These are phyloP conservation scores for Upupa epops DNA, from an alignment of 2,113 vertebrate species.

Conservation along the genomic window DNA sequence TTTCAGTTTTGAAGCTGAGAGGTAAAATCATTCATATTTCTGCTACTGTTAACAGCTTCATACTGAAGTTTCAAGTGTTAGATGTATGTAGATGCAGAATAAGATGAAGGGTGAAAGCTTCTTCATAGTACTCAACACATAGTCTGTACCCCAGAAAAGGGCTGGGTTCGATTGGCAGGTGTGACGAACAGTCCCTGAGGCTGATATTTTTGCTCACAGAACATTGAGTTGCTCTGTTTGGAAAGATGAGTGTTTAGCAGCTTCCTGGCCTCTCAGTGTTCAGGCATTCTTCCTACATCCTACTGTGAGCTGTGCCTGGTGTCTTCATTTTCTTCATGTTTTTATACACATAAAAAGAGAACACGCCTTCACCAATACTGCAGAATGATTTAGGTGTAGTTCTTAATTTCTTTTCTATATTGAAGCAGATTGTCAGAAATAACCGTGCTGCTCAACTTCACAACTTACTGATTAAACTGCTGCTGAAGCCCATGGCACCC, in stretches of 20 bases:
- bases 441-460: not conserved
- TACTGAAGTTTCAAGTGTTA: not conserved
- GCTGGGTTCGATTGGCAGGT: not conserved
- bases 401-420: not conserved
- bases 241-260: not conserved
- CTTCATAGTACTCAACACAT: not conserved
- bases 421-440: not conserved
- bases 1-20: not conserved
- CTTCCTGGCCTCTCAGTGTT: not conserved
- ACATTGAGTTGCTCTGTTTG: not conserved
- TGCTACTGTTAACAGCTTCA: not conserved
- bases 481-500: not conserved
- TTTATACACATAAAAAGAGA: not conserved
- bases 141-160: not conserved
- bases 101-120: not conserved
- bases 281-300: not conserved
- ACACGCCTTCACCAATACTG: not conserved
- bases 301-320: not conserved
- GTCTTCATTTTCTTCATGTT: not conserved
- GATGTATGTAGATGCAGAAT: not conserved
- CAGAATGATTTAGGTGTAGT: not conserved
- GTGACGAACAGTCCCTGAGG: not conserved
- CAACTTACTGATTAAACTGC: not conserved
- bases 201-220: not conserved
- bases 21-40: not conserved